A percentile compares a stretch with the other conserved stretches of the same genome.
These are phyloP conservation scores for Ascidia mentula DNA, from an alignment of 23 tunicate species.

Conservation along the genomic window DNA sequence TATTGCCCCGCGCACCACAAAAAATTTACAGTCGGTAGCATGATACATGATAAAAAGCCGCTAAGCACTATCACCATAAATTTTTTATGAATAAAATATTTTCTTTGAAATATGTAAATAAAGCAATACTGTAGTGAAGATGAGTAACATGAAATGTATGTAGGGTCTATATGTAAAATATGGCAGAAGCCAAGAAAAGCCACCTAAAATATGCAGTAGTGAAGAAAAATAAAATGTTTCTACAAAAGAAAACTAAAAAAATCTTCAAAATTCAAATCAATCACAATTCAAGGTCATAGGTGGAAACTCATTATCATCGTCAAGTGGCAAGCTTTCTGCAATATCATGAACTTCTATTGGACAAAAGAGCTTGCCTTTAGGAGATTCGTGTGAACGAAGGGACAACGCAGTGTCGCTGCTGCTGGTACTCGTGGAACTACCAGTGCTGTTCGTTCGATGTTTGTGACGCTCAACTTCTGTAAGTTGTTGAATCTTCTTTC, in stretches of 20 bases:
- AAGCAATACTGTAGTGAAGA: too few species aligned
- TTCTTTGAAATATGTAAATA: too few species aligned
- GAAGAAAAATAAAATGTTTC: too few species aligned
- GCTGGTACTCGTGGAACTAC: constrained; percentile 50
- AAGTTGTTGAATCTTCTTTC: constrained; percentile 10
- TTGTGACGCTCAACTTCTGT: not conserved
- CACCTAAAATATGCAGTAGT: too few species aligned
- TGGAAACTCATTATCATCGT: constrained; percentile 62
- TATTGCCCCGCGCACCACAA: too few species aligned
- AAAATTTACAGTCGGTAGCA: too few species aligned
- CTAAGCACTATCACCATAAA: too few species aligned
- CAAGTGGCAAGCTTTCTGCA: constrained; percentile 46
- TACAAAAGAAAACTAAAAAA: not conserved
- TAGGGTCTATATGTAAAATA: too few species aligned
- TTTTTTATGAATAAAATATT: too few species aligned
- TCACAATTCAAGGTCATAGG: constrained; percentile 49
- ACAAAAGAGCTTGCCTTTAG: constrained; percentile 44
- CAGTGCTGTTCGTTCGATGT: constrained; percentile 50
- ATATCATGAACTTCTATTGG: constrained; percentile 51
- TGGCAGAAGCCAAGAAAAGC: too few species aligned
- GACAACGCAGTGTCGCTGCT: constrained; percentile 30
- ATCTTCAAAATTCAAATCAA: not conserved
- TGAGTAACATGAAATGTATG: too few species aligned
- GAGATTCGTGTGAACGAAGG: constrained; percentile 25
- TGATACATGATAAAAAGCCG: too few species aligned